Evolutionary conservation across 2,113 vertebrate genomes (phyloP), one percentile per base, ranked within the genome.

Genomic region (Odobenus rosmarus): DNA sequence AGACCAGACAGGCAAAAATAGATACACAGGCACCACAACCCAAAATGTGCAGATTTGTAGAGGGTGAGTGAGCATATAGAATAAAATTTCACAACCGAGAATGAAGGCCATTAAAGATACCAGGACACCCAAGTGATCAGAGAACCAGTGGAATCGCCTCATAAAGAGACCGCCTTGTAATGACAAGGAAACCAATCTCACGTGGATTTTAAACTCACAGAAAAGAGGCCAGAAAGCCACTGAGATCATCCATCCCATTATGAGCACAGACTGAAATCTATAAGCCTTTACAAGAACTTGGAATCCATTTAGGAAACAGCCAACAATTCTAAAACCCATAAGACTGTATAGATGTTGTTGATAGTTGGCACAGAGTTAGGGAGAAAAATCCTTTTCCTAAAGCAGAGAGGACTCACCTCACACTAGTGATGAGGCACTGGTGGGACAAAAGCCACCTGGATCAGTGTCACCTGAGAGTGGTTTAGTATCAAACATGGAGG

Each of bases 331-430:
- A 96, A 19, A 82, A 89, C 71, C 92, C 77, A 1, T 84, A 91
- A 87, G 86, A 87, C 71, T 77, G 71, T 26, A 28, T n/a, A 88
- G 88, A 91, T 28, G 84, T 18, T 36, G 80, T 18, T 83, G 33
- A 49, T 31, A 46, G 79, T 61, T 97, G 96, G 92, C 92, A 96
- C 51, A 31, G 88, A 36, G 88, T 94, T 81, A 19, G 67, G 81
- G 80, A 49, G 5, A 36, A 80, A 55, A 53, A 51, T 64, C 46
- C 59, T 93, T 95, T 98, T 95, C 96, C 92, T 97, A 93, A 95
- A 95, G 94, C 94, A 96, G 92, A 97, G 88, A 96, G 90, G 59
- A 96, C 90, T 92, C 64, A 14, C 96, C 95, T 97, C 96, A 95
- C 46, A 85, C 28, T 80, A 62, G 91, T 39, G 53, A 69, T 42